Percentiles rank a stretch among this genome's conserved stretches.
These are phyloP conservation scores for Drosophila mimetica DNA, from an alignment of 2,888 invertebrate genomes.

Conservation along the genomic window DNA sequence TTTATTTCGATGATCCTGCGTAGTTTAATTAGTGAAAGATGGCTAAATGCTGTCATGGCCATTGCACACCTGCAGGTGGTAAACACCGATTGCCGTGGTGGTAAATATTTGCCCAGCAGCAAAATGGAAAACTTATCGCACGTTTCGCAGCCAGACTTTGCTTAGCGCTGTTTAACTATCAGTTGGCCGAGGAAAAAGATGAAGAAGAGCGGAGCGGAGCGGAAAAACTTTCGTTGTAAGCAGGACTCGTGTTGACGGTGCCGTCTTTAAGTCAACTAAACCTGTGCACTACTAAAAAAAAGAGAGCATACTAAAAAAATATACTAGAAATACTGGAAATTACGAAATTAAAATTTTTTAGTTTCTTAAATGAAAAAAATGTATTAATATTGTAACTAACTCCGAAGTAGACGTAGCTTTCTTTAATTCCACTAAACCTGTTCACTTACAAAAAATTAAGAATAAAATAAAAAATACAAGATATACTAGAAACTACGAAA, in stretches of 20 bases:
- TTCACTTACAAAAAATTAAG: no score
- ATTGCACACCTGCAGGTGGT: slow-evolving; percentile 16
- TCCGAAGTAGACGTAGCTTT: no score
- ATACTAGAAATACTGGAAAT: no score
- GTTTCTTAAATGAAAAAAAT: no score
- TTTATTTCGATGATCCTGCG: slow-evolving; percentile 24
- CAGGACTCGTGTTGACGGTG: slow-evolving; percentile 41
- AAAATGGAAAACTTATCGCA: slow-evolving; percentile 69
- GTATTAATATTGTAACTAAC: no score
- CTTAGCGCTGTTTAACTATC: slow-evolving; percentile 49
- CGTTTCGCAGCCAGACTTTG: slow-evolving; percentile 67
- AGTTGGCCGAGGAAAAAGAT: slow-evolving; percentile 38
- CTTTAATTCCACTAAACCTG: no score
- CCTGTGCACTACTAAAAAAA: slow-evolving; percentile 21
- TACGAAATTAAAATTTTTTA: no score
- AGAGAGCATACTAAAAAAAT: slow-evolving; percentile 8
- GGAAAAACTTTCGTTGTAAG: slow-evolving; percentile 65
- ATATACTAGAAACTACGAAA: no score
- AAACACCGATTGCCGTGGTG: slow-evolving; percentile 20
- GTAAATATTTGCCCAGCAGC: slow-evolving; percentile 61
- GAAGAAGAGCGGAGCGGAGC: slow-evolving; percentile 56
- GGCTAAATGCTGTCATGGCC: slow-evolving; percentile 4
- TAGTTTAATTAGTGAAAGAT: slow-evolving; percentile 39
- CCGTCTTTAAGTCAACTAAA: slow-evolving; percentile 59
- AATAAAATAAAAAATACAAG: no score